A percentile compares a stretch with the other conserved stretches of the same genome.
These are phyloP conservation scores for Eptesicus fuscus DNA, from an alignment of 2,113 vertebrate genomes.

Conservation along the genomic window DNA sequence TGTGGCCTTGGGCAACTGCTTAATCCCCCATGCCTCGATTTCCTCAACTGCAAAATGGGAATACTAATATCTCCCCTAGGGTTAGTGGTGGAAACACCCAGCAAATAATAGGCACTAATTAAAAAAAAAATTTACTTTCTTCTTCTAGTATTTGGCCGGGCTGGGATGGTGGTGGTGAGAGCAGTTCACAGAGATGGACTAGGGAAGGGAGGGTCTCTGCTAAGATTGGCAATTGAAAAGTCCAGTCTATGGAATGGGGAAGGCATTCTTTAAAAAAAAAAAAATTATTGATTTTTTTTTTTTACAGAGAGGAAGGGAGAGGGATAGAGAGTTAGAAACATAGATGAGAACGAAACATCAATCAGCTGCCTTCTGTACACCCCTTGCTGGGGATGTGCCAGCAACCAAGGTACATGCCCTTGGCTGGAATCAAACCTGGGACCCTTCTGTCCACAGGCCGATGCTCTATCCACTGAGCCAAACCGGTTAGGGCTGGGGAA, in stretches of 20 bases:
- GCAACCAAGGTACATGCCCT: too few species aligned
- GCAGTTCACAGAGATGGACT: not conserved
- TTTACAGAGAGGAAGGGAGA: too few species aligned
- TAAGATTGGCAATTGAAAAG: not conserved
- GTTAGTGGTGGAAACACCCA: not conserved
- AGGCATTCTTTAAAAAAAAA: not conserved
- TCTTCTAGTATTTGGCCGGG: not conserved
- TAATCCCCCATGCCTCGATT: not conserved
- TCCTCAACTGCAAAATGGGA: not conserved
- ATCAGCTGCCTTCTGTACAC: too few species aligned
- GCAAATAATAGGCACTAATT: not conserved
- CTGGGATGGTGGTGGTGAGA: not conserved
- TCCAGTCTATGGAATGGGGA: not conserved
- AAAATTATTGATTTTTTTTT: too few species aligned
- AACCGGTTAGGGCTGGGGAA: not conserved
- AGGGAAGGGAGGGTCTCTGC: not conserved
- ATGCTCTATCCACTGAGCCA: too few species aligned
- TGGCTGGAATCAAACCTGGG: too few species aligned
- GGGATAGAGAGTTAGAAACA: too few species aligned
- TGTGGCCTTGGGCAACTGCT: not conserved
- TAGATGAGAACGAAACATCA: too few species aligned
- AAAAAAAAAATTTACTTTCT: not conserved
- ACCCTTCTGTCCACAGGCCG: too few species aligned
- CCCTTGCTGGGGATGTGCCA: too few species aligned
- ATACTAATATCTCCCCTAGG: not conserved